These are phyloP conservation scores for Aelia acuminata DNA, from an alignment of 2,888 invertebrate species.

Conservation along the genomic window DNA sequence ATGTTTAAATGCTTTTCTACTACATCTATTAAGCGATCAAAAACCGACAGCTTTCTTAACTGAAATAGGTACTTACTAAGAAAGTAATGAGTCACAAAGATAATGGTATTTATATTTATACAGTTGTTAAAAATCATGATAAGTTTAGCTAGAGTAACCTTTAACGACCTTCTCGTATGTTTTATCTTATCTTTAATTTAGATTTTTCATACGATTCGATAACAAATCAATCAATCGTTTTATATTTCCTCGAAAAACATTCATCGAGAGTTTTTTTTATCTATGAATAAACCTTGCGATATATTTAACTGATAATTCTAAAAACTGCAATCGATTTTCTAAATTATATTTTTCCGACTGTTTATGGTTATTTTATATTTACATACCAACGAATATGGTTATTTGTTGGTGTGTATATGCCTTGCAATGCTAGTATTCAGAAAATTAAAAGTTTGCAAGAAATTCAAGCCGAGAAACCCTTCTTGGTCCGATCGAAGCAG, in stretches of 20 bases:
- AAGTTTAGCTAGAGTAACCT: neutral
- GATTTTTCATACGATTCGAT: neutral
- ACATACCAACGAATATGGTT: no score
- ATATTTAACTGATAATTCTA: no score
- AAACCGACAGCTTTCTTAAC: neutral
- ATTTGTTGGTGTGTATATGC: neutral
- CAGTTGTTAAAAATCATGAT: neutral
- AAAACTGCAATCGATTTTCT: no score
- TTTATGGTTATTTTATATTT: no score
- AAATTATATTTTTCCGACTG: no score
- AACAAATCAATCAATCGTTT: neutral
- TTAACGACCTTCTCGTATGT: neutral
- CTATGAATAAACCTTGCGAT: no score
- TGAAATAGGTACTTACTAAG: neutral
- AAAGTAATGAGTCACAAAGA: neutral
- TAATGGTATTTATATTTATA: neutral
- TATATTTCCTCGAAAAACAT: neutral
- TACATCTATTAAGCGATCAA: no score
- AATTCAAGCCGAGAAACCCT: slow-evolving; percentile 19
- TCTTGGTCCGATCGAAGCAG: neutral
- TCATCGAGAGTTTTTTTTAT: neutral
- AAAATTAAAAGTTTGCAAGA: neutral
- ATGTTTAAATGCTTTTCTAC: no score
- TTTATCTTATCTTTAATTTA: neutral
- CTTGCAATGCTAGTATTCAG: neutral